These are phyloP conservation scores for Endomychus coccineus DNA, from an alignment of 2,888 invertebrate genomes.

Conservation along the genomic window DNA sequence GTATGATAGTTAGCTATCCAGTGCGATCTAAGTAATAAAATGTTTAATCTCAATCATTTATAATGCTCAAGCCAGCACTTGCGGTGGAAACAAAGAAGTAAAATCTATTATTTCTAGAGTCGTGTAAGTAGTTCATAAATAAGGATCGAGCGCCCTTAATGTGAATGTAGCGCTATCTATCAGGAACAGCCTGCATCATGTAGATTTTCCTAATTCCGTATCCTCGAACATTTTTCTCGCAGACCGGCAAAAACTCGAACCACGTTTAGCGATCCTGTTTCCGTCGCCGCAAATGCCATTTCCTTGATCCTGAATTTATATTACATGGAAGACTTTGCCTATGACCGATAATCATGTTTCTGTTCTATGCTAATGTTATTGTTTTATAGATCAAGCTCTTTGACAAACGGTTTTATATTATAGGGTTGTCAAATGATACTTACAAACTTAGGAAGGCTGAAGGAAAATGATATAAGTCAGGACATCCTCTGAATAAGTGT, in stretches of 20 bases:
- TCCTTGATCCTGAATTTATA: slow-evolving; percentile 12
- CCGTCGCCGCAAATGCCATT: slow-evolving; percentile 7
- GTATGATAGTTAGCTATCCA: too few species aligned
- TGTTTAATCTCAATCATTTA: too few species aligned
- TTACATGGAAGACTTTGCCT: slow-evolving; percentile 6
- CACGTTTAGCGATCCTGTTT: not conserved
- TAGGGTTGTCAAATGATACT: too few species aligned
- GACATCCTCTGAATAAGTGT: too few species aligned
- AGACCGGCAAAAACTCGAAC: not conserved
- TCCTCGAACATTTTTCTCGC: slow-evolving; percentile 11
- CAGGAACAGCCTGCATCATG: slow-evolving; percentile 23
- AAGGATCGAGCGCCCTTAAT: slow-evolving; percentile 28
- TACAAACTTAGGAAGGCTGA: too few species aligned
- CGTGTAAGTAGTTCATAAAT: slow-evolving; percentile 31
- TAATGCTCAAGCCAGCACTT: too few species aligned
- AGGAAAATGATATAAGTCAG: too few species aligned
- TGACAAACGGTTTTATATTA: slow-evolving; percentile 6
- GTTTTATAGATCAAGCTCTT: slow-evolving; percentile 9
- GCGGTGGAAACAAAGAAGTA: too few species aligned
- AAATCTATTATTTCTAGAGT: too few species aligned
- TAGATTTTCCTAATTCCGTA: slow-evolving; percentile 21
- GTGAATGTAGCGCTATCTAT: slow-evolving; percentile 27
- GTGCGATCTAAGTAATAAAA: too few species aligned
- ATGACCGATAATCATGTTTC: slow-evolving; percentile 8
- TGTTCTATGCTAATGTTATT: slow-evolving; percentile 12